These are phyloP conservation scores for Pandemis corylana DNA, from an alignment of 2,888 invertebrate genomes.

Conservation along the genomic window DNA sequence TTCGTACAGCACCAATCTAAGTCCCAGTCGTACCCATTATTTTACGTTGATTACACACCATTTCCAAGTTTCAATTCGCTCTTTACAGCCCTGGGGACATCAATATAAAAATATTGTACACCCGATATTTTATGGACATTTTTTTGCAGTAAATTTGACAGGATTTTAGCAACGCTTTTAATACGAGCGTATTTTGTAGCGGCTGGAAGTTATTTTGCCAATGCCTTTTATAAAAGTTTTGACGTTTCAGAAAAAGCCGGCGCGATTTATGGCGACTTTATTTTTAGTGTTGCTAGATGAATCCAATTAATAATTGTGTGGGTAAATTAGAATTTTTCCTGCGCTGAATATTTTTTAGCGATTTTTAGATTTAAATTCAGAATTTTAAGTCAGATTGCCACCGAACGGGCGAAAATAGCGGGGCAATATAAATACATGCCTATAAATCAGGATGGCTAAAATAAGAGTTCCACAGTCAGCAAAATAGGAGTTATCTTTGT, in stretches of 20 bases:
- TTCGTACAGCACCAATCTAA: background rate
- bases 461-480: no score
- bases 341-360: no score
- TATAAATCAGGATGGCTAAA: no score
- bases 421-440: no score
- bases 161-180: constrained; percentile 52
- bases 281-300: background rate
- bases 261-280: background rate
- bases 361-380: no score
- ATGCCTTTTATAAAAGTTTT: constrained; percentile 27
- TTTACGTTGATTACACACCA: background rate
- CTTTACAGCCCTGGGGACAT: constrained; percentile 34
- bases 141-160: constrained; percentile 54
- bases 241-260: constrained; percentile 26
- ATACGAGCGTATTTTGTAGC: constrained; percentile 44
- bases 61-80: background rate
- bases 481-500: no score
- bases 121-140: constrained; percentile 50
- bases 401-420: no score
- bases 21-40: background rate
- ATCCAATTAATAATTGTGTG: background rate
- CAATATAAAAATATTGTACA: constrained; percentile 31
- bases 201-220: constrained; percentile 20
- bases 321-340: background rate
- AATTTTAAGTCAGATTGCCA: no score